Conservation (phyloP, 2,113 vertebrate genomes). For the Mastomys natalensis region DNA sequence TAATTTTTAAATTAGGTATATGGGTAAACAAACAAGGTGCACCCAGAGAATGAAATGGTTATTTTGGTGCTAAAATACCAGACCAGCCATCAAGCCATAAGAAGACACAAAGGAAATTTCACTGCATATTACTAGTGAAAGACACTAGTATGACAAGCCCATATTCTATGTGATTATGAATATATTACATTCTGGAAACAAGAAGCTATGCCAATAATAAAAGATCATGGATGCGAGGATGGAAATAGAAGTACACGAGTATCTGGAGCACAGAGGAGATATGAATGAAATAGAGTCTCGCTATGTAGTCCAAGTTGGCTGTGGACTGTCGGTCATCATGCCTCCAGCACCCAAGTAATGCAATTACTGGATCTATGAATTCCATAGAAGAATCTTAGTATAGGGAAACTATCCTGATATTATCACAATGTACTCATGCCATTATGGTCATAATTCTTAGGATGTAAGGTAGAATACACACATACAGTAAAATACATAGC, state of each 20-base stretch:
- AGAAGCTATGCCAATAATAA: not conserved
- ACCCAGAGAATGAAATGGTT: not conserved
- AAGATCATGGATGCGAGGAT: not conserved
- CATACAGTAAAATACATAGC: not conserved
- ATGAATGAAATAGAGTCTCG: not conserved
- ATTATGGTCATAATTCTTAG: not conserved
- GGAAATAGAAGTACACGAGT: not conserved
- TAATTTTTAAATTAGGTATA: not conserved
- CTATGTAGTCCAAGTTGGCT: not conserved
- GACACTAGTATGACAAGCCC: not conserved
- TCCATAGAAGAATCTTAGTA: not conserved
- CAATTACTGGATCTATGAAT: not conserved
- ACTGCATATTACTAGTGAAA: not conserved
- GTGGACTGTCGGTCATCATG: not conserved
- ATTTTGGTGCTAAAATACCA: not conserved
- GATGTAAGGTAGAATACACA: too few relatives aligned
- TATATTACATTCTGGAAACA: not conserved
- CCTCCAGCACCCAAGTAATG: not conserved
- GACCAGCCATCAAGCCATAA: not conserved
- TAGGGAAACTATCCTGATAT: not conserved
- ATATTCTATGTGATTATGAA: not conserved
- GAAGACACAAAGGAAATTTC: not conserved
- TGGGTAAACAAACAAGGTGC: not conserved
- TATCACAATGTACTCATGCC: not conserved
- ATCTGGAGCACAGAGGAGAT: not conserved